These are phyloP conservation scores for Lepidonotus clava DNA, from an alignment of 2,888 invertebrate species.

Conservation along the genomic window DNA sequence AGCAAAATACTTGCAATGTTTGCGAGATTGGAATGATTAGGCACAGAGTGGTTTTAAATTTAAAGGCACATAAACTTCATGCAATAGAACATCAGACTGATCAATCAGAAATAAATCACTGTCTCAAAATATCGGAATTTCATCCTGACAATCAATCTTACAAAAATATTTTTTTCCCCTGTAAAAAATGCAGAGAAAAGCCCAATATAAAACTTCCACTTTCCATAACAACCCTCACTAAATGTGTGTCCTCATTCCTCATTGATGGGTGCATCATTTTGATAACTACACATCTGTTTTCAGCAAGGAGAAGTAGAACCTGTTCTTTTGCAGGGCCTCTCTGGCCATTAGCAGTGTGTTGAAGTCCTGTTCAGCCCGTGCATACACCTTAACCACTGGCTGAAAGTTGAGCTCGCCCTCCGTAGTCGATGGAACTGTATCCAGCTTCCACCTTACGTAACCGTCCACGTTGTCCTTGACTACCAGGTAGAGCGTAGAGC, in stretches of 20 bases:
- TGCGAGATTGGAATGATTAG: too few species aligned
- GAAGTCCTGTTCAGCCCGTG: constrained; percentile 43
- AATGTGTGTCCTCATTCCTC: not conserved
- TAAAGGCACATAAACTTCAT: too few species aligned
- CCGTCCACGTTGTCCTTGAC: constrained; percentile 48
- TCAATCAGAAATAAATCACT: too few species aligned
- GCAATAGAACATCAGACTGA: too few species aligned
- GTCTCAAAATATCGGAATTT: too few species aligned
- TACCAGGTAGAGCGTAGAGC: constrained; percentile 34
- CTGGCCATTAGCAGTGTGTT: constrained; percentile 43
- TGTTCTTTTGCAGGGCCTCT: constrained; percentile 32
- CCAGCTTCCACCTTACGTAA: constrained; percentile 39
- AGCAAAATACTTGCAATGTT: too few species aligned
- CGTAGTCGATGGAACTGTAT: not conserved
- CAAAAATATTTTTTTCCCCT: not conserved
- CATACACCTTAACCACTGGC: constrained; percentile 43
- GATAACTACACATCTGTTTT: constrained; percentile 31
- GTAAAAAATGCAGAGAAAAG: not conserved
- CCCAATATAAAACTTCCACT: not conserved
- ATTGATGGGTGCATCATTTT: not conserved
- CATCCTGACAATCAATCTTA: not conserved
- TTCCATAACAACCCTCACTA: not conserved
- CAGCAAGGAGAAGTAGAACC: constrained; percentile 44
- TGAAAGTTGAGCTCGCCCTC: constrained; percentile 9
- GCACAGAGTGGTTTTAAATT: too few species aligned